Base-by-base conservation (phyloP, 2,113 vertebrate genomes). In the Aegithalos caudatus region DNA sequence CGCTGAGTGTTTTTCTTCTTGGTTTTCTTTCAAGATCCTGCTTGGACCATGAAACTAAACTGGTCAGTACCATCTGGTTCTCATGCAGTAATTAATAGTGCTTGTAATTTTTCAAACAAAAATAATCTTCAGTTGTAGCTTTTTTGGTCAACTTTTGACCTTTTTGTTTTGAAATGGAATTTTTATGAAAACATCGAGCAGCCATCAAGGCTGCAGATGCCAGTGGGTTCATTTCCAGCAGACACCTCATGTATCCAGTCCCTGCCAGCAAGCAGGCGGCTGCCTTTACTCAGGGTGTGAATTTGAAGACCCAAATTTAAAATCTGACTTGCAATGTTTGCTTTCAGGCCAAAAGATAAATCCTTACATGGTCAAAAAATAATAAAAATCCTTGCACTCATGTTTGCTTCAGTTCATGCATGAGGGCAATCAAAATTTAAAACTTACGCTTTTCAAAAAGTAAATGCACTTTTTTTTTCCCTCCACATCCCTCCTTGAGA, bases 11-110 rank as follows among this genome's bases (percentile, higher is more conserved):
- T 95, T 94, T 94, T 66, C 45, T 86, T 90, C 67, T 73, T 62
- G 25, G 5, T 29, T 84, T 91, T 64, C 64, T 84, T 73, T 67
- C 76, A 84, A 69, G 77, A 71, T 84, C 42, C 77, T 85, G 45
- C 77, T 88, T 80, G 74, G 90, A 82, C 42, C 42, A 66, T 31
- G 56, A 95, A 93, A 90, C 67, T 66, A 35, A 90, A 57, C 71
- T 42, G 77, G 67, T 86, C 93, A 92, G 48, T 74, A 92, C 69
- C 40, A 73, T 88, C 96, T 94, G 92, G 76, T 93, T 96, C 85
- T 86, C 90, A 74, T 78, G 76, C 51, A 84, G 69, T 81, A 95
- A 92, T 92, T 92, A 95, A 93, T 12, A 93, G 40, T 3, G 40
- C 48, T 92, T 80, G 62, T 61, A 88, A 93, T 91, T 88, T 81